These are phyloP conservation scores for Coenonympha arcania DNA, from an alignment of 2,888 invertebrate species.

Conservation along the genomic window DNA sequence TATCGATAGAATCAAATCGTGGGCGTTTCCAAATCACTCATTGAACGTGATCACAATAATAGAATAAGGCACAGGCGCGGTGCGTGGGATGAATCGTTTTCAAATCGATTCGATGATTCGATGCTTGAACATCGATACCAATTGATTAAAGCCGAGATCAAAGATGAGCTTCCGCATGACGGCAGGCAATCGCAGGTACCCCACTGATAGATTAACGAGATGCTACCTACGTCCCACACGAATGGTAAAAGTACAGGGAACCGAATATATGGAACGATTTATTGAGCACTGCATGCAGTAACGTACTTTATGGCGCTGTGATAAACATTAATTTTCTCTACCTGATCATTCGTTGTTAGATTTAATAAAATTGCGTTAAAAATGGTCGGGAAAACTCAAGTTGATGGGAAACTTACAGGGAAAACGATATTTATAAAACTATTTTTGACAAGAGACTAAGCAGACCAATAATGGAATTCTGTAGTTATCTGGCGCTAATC, in stretches of 20 bases:
- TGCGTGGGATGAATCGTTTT: conserved; percentile 54
- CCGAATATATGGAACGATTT: conserved; percentile 12
- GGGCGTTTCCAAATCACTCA: conserved; percentile 36
- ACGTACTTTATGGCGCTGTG: neutral
- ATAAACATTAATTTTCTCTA: conserved; percentile 5
- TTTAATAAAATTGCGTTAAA: no score
- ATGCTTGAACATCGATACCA: conserved; percentile 51
- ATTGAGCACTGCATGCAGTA: conserved; percentile 1
- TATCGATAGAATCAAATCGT: conserved; percentile 32
- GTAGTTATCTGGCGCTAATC: no score
- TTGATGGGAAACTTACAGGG: no score
- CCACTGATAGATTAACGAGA: conserved; percentile 35
- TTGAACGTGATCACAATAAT: conserved; percentile 36
- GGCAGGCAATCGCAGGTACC: conserved; percentile 35
- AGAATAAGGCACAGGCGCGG: conserved; percentile 46
- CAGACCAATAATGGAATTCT: no score
- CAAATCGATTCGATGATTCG: conserved; percentile 49
- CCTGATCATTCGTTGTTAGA: neutral
- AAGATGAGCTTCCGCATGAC: conserved; percentile 63
- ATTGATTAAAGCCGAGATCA: conserved; percentile 62
- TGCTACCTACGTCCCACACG: conserved; percentile 30
- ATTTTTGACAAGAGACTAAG: no score
- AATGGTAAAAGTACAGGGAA: conserved; percentile 22
- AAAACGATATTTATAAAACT: no score
- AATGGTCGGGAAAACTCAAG: no score